Conservation (phyloP, 2,113 vertebrate species). For the Zootoca vivipara region DNA sequence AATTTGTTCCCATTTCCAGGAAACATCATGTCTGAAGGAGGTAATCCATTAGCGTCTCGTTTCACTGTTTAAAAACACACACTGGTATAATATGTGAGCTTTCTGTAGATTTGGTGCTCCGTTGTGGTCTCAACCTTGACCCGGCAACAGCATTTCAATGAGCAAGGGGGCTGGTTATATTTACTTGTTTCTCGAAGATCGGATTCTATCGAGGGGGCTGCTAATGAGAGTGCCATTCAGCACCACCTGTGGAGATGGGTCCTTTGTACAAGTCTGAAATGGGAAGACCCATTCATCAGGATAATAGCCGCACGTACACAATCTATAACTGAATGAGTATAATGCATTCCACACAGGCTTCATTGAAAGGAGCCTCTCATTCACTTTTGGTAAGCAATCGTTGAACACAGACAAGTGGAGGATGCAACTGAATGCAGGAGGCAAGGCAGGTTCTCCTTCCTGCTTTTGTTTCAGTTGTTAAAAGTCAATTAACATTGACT, state of each 20-base stretch:
- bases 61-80: neutral
- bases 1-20: neutral
- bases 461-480: neutral
- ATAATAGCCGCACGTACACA: neutral
- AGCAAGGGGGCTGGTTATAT: neutral
- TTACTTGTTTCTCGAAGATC: neutral
- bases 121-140: conserved; percentile 1
- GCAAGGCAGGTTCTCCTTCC: neutral
- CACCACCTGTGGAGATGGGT: fast-evolving
- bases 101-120: neutral
- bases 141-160: neutral
- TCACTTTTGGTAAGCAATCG: neutral
- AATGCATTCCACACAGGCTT: neutral
- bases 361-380: conserved; percentile 6
- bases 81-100: neutral
- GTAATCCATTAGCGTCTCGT: conserved; percentile 15
- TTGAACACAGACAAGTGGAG: conserved; percentile 24
- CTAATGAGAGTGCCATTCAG: neutral
- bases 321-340: neutral
- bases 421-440: neutral
- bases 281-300: neutral
- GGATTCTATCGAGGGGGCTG: neutral
- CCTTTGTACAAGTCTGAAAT: neutral
- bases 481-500: neutral
- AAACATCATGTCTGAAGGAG: neutral